phyloP scores from a whole-genome alignment of 2,888 invertebrate genomes.

The Flexamia atlantica region DNA sequence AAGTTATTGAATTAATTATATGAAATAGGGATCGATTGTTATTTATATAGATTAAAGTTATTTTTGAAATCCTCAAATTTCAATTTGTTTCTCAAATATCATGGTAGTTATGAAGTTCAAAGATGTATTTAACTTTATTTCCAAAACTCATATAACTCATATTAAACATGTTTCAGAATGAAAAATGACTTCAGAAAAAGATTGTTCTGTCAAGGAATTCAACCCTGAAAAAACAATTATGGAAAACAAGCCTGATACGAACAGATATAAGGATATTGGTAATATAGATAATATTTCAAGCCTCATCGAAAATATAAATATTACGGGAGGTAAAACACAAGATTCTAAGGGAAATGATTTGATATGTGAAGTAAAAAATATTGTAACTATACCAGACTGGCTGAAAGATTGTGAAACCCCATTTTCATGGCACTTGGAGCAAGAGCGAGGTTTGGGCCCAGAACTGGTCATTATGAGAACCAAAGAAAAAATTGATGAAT shows the following conservation, averaged over 20 bases:
- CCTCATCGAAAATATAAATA: background rate
- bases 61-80: too few species aligned
- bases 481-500: constrained; percentile 35
- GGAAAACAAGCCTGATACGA: too few species aligned
- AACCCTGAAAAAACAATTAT: background rate
- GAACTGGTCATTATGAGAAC: constrained; percentile 11
- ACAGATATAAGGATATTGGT: background rate
- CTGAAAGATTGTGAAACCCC: constrained; percentile 31
- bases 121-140: too few species aligned
- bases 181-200: background rate
- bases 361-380: background rate
- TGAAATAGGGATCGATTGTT: too few species aligned
- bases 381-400: background rate
- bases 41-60: too few species aligned
- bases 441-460: background rate
- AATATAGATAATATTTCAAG: background rate
- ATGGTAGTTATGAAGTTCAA: too few species aligned
- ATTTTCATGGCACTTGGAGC: constrained; percentile 32
- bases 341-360: background rate
- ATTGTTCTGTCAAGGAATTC: background rate
- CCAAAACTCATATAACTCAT: too few species aligned
- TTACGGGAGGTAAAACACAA: background rate
- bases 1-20: too few species aligned
- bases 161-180: background rate
- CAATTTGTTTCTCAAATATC: too few species aligned